Conservation (phyloP, 1,140 invertebrate genomes). For the Lepidurus arcticus region DNA sequence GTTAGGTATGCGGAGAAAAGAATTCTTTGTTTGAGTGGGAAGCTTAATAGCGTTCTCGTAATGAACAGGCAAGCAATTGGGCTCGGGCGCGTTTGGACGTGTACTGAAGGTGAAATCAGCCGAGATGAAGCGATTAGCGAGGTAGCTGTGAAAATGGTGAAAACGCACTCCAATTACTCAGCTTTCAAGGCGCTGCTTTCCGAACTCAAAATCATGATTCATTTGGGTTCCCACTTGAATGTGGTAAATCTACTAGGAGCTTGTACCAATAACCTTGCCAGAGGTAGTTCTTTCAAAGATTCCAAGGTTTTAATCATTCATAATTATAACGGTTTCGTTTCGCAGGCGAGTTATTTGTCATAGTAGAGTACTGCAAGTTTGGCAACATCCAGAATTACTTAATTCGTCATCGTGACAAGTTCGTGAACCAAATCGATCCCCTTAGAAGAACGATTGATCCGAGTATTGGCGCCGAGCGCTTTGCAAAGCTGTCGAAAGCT, state of each 20-base stretch:
- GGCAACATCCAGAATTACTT: conserved; percentile 49
- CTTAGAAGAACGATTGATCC: conserved; percentile 59
- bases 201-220: conserved; percentile 40
- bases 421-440: conserved; percentile 42
- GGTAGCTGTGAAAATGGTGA: conserved; percentile 83
- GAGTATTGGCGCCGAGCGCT: too few species aligned
- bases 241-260: conserved; percentile 54
- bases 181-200: conserved; percentile 46
- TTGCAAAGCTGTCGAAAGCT: not conserved
- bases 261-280: conserved; percentile 48
- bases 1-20: too few species aligned
- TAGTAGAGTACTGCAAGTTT: conserved; percentile 50
- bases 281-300: conserved; percentile 53
- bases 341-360: conserved; percentile 43
- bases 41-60: too few species aligned
- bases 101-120: conserved; percentile 81
- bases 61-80: conserved; percentile 66
- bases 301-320: not conserved
- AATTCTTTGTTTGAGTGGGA: too few species aligned
- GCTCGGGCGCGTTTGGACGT: conserved; percentile 85
- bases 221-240: conserved; percentile 52
- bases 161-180: conserved; percentile 56
- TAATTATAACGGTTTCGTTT: not conserved
- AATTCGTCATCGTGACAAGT: conserved; percentile 41
- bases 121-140: conserved; percentile 55